Base-by-base conservation (phyloP, 2,113 vertebrate species). In the Tragelaphus strepsiceros region DNA sequence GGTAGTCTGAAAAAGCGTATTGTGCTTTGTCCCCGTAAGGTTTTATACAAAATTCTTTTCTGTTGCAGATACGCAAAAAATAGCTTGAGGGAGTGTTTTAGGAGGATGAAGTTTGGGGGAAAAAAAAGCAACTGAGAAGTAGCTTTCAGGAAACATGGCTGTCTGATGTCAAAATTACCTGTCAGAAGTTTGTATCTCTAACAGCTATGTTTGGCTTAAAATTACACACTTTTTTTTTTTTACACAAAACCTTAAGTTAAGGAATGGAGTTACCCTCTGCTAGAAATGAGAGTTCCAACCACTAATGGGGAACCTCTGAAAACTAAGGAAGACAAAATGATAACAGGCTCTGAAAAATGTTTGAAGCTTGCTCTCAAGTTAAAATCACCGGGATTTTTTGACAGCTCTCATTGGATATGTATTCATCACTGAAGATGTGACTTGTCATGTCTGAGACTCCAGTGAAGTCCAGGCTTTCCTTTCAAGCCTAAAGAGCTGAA, bases 401-500 rank as follows among this genome's bases (percentile, higher is more conserved):
- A 9, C 4, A 96, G 19, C 10, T 81, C 88, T 21, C 14, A 1
- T 53, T 51, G 35, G 43, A 88, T 80, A 91, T 59, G 19, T 15
- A 61, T 17, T 49, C 49, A 22, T 1, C 0, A 83, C 51, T 2
- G 88, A 97, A 97, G 90, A 71, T 96, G 96, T 0, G 64, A 17
- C 82, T 54, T 94, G 96, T 96, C 90, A 96, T 56, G 95, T 90
- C 94, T 90, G 94, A 87, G 96, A 90, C 67, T 67, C 94, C 96
- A 98, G 71, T 67, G 91, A 1, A 1, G 49, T 28, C 35, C 97
- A 91, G 97, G 97, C 96, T 98, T 98, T 90, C 93, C 61, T 94
- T 96, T 87, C 67, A 90, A 74, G 59, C 78, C 92, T 93, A 91
- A 96, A 88, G 86, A 97, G 92, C 28, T 78, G 96, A 98, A 97